phyloP scores from a whole-genome alignment of 2,888 invertebrate genomes.

The Megalurothrips usitatus region DNA sequence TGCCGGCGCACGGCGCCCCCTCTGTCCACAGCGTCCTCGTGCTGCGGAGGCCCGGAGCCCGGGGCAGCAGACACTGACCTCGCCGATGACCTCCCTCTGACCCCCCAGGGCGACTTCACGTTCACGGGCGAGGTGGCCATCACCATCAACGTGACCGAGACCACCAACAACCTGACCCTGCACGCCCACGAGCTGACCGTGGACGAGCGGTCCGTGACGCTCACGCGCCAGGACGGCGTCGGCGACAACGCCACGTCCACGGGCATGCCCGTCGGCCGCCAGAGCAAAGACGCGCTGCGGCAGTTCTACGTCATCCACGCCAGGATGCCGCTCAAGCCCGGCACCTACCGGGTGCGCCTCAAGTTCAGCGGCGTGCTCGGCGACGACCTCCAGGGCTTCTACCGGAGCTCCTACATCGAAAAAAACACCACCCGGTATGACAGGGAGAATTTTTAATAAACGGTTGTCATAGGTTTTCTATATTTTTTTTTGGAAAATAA shows the following conservation, averaged over 20 bases:
- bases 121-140: slow-evolving; percentile 58
- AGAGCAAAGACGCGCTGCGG: slow-evolving; percentile 36
- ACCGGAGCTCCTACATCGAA: slow-evolving; percentile 63
- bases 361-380: slow-evolving; percentile 59
- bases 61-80: too few species aligned
- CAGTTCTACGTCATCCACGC: slow-evolving; percentile 60
- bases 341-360: slow-evolving; percentile 55
- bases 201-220: slow-evolving; percentile 43
- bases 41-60: too few species aligned
- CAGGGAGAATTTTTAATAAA: slow-evolving; percentile 8
- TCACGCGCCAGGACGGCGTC: slow-evolving; percentile 29
- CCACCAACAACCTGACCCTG: slow-evolving; percentile 59
- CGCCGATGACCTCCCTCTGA: too few species aligned
- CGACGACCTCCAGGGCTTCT: slow-evolving; percentile 63
- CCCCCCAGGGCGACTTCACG: slow-evolving; percentile 63
- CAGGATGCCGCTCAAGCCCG: slow-evolving; percentile 48
- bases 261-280: slow-evolving; percentile 35
- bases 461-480: too few species aligned
- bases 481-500: too few species aligned
- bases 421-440: slow-evolving; percentile 49
- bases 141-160: slow-evolving; percentile 47
- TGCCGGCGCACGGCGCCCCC: too few species aligned
- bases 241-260: slow-evolving; percentile 25
- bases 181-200: slow-evolving; percentile 61
- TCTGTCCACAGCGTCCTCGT: too few species aligned